Base-by-base conservation (phyloP, 2,113 vertebrate species). In the Cyprinus carpio region DNA sequence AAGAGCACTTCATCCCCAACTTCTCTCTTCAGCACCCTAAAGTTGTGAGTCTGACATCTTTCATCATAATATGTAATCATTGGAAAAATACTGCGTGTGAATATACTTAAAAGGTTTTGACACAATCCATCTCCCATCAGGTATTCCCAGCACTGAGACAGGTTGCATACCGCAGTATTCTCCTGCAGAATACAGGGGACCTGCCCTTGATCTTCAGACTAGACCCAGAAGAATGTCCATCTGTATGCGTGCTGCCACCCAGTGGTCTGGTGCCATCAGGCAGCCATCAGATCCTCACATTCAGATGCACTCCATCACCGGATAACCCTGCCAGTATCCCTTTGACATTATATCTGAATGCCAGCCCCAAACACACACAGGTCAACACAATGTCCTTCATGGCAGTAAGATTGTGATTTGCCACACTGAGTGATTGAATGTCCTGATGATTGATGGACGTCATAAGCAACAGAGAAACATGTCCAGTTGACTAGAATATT, bases 341-440 rank as follows among this genome's bases (percentile, higher is more conserved):
- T 43, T 78, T 99, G 51, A 87, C 87, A 62, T 85, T 99, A 87
- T 93, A 96, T 80, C 93, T 99, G 75, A 99, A 99, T 80, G 94
- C 92, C 86, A 93, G 78, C 25, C 90, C 92, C 75, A 90, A 92
- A 31, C 93, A 95, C 90, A 94, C 91, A 51, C 93, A 96, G 98
- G 98, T 98, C 25, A 82, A 72, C 18, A 58, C 13, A 16, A 27
- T 65, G 2, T 43, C 23, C 11, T 31, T 20, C 31, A 71, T 71
- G 7, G 15, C 67, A 29, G 31, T 20, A 71, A 34, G 2, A 56
- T 56, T 20, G 54, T 56, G 29, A 69, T 10, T 37, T 71, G 8
- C 31, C 18, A 2, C 31, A 23, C 2, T 31, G 13, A 67, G 15
- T 71, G 18, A 34, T 71, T 37, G 20, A 11, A 71, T 31, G 9